phyloP scores from a whole-genome alignment of 2,797 vertebrate species.

The Acipenser transmontanus region DNA sequence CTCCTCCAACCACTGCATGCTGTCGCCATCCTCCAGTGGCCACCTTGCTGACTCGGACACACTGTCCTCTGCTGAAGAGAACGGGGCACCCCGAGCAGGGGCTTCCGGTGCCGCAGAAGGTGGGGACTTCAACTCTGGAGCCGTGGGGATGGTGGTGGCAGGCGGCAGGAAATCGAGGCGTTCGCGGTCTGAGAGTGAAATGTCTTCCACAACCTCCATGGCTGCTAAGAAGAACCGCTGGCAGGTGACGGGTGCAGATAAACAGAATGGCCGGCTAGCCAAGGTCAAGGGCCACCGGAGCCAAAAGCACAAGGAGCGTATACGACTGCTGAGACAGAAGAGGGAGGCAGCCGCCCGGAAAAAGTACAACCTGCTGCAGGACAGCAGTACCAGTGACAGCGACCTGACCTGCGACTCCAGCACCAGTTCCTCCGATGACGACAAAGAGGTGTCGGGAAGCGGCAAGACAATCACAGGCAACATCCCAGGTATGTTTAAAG shows the following conservation, averaged over 20 bases:
- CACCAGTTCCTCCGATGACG: constrained; percentile 71
- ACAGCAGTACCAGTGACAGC: constrained; percentile 98
- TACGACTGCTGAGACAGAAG: constrained; percentile 90
- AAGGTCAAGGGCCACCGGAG: constrained; percentile 88
- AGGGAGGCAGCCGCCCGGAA: constrained; percentile 90
- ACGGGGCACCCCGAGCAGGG: constrained; percentile 41
- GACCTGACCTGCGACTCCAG: constrained; percentile 94
- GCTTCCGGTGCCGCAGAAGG: constrained; percentile 47
- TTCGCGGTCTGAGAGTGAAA: constrained; percentile 87
- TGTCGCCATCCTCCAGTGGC: constrained; percentile 94
- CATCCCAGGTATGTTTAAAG: constrained; percentile 83
- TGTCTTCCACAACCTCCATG: constrained; percentile 69
- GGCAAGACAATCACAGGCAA: constrained; percentile 96
- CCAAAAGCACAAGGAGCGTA: constrained; percentile 95
- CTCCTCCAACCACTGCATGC: constrained; percentile 92
- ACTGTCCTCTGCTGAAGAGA: constrained; percentile 85
- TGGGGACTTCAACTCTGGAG: constrained; percentile 50
- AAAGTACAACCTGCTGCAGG: constrained; percentile 95
- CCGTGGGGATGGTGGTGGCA: constrained; percentile 40
- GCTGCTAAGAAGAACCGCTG: constrained; percentile 95
- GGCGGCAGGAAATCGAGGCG: constrained; percentile 83
- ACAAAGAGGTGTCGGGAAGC: constrained; percentile 84
- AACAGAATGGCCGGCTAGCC: constrained; percentile 80
- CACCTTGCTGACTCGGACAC: constrained; percentile 96
- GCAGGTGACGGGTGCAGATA: constrained; percentile 65